Percentiles rank a stretch among this genome's conserved stretches.
Evolutionary conservation across 2,113 vertebrate species (phyloP).

Genomic region (Odontophorus gujanensis): DNA sequence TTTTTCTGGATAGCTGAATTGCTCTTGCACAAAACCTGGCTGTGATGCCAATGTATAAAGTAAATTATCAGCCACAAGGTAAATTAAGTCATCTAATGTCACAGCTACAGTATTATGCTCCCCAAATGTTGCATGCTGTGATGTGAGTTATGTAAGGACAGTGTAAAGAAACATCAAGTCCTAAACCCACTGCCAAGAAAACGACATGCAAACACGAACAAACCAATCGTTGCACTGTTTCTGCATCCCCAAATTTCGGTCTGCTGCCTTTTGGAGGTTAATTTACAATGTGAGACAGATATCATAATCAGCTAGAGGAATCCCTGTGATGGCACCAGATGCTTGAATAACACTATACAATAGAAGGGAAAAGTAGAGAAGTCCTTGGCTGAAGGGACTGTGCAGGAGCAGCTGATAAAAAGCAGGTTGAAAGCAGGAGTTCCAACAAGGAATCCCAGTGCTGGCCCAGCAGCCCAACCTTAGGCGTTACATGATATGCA

Average conservation of each 20-base stretch:
- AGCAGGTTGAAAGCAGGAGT: neutral
- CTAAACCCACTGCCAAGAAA: slow-evolving; percentile 49
- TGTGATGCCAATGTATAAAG: neutral
- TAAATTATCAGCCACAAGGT: slow-evolving; percentile 52
- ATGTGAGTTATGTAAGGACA: slow-evolving; percentile 17
- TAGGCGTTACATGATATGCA: neutral
- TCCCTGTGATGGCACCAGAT: neutral
- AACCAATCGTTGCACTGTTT: neutral
- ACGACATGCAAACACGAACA: slow-evolving; percentile 32
- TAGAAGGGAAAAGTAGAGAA: neutral
- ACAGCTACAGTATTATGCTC: slow-evolving; percentile 38
- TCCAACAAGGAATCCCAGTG: neutral
- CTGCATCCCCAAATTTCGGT: neutral
- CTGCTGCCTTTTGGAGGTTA: neutral
- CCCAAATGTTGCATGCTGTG: slow-evolving; percentile 35
- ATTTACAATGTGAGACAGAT: neutral
- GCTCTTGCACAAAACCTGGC: slow-evolving; percentile 51
- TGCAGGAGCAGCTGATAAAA: neutral
- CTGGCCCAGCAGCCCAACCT: neutral
- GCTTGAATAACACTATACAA: neutral
- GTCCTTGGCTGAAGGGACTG: neutral
- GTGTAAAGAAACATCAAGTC: slow-evolving; percentile 22
- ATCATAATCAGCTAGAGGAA: neutral
- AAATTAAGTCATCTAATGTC: slow-evolving; percentile 60
- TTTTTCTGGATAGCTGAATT: slow-evolving; percentile 24